Evolutionary conservation across 2,113 vertebrate species (phyloP), one percentile per base, ranked within the genome.

Genomic region (Haplochromis burtoni): DNA sequence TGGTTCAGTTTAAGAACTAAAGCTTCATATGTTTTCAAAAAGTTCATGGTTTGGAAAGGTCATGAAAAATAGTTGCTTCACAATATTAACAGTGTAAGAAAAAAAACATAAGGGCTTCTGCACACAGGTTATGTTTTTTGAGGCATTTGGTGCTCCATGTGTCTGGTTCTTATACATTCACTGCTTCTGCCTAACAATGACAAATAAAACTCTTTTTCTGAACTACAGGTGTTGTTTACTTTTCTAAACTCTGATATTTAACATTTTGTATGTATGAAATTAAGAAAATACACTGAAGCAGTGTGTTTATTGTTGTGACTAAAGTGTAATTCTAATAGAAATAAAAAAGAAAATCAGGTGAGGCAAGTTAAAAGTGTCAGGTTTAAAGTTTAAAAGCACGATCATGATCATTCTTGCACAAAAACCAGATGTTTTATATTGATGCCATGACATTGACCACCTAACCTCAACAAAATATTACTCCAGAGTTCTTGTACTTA

Each of bases 401-500:
- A 51, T 19, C 40, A 29, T 11, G 40, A 73, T 73, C 21, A 17
- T 47, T 73, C 68, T 26, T 47, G 73, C 26, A 51, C 26, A 3
- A 78, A n/a, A 78, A 9, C 10, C 42, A 78, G 42, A 49, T 78
- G 42, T 78, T 78, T 78, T 49, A 29, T 49, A 78, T 78, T n/a
- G 16, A 49, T 49, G 45, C 42, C 71, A 49, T 31, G 42, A 78
- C 6, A 31, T 1, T 78, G 71, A 31, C 10, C 71, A 68, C 6
- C 10, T 68, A 68, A 68, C 19, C 4, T 71, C 12, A 35, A 61
- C 38, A 47, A 47, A 47, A 47, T 40, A 38, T 88, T 84, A 31
- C n/a, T 78, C 84, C 35, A 49, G 78, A 88, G 83, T 85, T 8
- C 71, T 91, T 87, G 38, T 85, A 88, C 88, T 91, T 87, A 87